These are phyloP conservation scores for Chelon labrosus DNA, from an alignment of 2,797 vertebrate species.

Conservation along the genomic window DNA sequence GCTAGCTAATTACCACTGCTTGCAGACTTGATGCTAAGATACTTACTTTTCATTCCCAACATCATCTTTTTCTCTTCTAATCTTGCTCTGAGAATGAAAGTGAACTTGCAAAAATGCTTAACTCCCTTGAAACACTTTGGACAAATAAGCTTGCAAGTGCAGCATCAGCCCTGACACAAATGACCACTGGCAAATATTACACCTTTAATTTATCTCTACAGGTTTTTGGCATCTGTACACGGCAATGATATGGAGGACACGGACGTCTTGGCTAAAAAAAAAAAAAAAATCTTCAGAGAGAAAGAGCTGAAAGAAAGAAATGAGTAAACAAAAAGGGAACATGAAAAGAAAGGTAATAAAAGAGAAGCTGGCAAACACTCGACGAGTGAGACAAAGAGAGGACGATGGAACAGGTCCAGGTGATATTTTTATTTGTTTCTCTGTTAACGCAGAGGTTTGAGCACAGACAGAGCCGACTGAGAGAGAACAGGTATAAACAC, in stretches of 20 bases:
- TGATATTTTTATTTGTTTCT: slow-evolving; percentile 71
- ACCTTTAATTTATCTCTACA: slow-evolving; percentile 60
- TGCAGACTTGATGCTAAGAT: slow-evolving; percentile 22
- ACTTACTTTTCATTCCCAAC: background rate
- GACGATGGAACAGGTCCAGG: slow-evolving; percentile 59
- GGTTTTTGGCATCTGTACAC: slow-evolving; percentile 54
- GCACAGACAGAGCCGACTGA: slow-evolving; percentile 42
- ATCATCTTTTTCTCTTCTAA: background rate
- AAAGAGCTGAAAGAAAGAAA: slow-evolving; percentile 42
- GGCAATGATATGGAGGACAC: slow-evolving; percentile 35
- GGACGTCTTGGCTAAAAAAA: slow-evolving; percentile 56
- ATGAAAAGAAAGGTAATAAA: slow-evolving; percentile 48
- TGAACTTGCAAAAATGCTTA: slow-evolving; percentile 12
- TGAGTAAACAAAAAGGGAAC: slow-evolving; percentile 54
- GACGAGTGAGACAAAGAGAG: slow-evolving; percentile 45
- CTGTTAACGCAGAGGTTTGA: slow-evolving; percentile 47
- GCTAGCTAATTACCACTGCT: background rate
- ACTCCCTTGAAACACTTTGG: slow-evolving; percentile 4
- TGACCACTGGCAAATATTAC: slow-evolving; percentile 31
- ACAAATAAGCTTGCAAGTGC: slow-evolving; percentile 7
- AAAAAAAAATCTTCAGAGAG: slow-evolving; percentile 53
- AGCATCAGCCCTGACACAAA: slow-evolving; percentile 18
- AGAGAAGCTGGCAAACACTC: slow-evolving; percentile 57
- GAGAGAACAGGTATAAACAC: slow-evolving; percentile 69
- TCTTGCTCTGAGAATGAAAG: slow-evolving; percentile 3